Conservation (phyloP, 2,888 invertebrate species). For the Pachliopta kotzebuea region DNA sequence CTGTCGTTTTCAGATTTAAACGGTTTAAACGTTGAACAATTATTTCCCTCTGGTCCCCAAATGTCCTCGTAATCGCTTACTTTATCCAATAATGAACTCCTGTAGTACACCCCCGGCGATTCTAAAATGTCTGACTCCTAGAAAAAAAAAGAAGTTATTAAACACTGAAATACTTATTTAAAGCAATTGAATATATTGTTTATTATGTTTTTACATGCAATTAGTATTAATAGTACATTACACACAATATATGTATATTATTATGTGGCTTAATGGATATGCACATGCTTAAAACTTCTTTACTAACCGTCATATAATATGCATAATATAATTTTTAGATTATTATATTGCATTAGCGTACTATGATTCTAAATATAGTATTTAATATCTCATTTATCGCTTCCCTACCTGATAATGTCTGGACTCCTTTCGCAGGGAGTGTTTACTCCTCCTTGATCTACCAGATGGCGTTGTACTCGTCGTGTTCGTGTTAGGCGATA, state of each 20-base stretch:
- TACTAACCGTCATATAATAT: constrained; percentile 14
- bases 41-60: constrained; percentile 86
- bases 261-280: constrained; percentile 16
- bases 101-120: constrained; percentile 90
- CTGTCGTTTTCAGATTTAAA: constrained; percentile 63
- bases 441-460: constrained; percentile 79
- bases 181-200: not conserved
- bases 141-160: constrained; percentile 34
- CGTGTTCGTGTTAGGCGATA: constrained; percentile 73
- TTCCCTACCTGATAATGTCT: constrained; percentile 84
- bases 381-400: constrained; percentile 23
- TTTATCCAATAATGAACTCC: constrained; percentile 94
- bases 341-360: constrained; percentile 29
- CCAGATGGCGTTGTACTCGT: constrained; percentile 79
- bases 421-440: constrained; percentile 83
- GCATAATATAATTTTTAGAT: constrained; percentile 16
- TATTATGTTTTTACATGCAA: constrained; percentile 24
- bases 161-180: not conserved
- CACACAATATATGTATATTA: constrained; percentile 21
- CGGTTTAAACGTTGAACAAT: constrained; percentile 73
- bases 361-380: constrained; percentile 20
- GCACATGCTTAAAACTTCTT: constrained; percentile 24
- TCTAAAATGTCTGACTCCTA: constrained; percentile 91
- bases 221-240: constrained; percentile 26
- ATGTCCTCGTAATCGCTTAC: constrained; percentile 97